These are phyloP conservation scores for Brachycybe producta DNA, from an alignment of 2,888 invertebrate species.

Conservation along the genomic window DNA sequence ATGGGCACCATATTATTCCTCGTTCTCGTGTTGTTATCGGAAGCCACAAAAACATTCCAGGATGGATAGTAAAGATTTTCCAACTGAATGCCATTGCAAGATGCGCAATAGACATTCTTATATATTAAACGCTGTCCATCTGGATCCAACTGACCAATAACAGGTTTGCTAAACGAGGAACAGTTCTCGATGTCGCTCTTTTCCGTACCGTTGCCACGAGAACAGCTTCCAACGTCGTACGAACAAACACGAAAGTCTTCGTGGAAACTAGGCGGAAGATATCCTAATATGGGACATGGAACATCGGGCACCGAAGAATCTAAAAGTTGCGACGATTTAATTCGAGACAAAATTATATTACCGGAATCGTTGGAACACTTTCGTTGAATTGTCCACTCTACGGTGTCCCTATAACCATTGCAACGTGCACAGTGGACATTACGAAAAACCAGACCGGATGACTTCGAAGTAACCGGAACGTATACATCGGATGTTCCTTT, in stretches of 20 bases:
- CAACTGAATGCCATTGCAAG: not conserved
- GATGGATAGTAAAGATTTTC: not conserved
- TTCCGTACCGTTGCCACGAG: too few species aligned
- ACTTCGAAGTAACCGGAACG: not conserved
- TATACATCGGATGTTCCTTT: not conserved
- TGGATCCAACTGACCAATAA: not conserved
- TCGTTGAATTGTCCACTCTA: too few species aligned
- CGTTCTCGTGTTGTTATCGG: not conserved
- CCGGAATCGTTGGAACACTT: too few species aligned
- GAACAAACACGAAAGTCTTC: too few species aligned
- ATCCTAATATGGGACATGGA: too few species aligned
- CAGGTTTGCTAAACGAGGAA: conserved; percentile 11
- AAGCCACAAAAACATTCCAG: not conserved
- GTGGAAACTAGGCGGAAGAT: too few species aligned
- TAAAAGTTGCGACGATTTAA: too few species aligned
- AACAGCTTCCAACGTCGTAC: too few species aligned
- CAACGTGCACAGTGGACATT: conserved; percentile 1
- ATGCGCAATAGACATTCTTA: conserved; percentile 13
- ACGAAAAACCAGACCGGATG: not conserved
- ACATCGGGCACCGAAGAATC: too few species aligned
- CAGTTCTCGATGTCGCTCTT: not conserved
- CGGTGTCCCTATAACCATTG: not conserved
- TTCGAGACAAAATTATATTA: too few species aligned
- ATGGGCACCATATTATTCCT: not conserved
- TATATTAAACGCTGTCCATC: not conserved